A percentile compares a stretch with the other conserved stretches of the same genome.
These are phyloP conservation scores for Labeo catla DNA, from an alignment of 2,113 vertebrate genomes.

Conservation along the genomic window DNA sequence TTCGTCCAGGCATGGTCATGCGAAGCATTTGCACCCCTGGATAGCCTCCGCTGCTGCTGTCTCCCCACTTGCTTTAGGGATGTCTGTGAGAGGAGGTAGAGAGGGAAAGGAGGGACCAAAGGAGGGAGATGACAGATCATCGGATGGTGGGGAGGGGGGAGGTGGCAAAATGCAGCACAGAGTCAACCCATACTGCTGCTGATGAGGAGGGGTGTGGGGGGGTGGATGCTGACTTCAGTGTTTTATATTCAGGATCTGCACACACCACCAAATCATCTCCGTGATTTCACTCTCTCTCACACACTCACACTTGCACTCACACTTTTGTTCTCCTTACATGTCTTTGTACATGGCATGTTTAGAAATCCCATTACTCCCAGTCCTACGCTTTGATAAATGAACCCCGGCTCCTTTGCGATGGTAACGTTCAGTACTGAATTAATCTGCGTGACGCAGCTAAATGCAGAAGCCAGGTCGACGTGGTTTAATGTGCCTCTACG, in stretches of 20 bases:
- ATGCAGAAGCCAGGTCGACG: background rate
- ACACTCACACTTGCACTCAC: too few relatives aligned
- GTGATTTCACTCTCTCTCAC: background rate
- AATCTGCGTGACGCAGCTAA: slow-evolving; percentile 12
- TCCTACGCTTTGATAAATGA: background rate
- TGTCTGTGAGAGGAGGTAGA: slow-evolving; percentile 33
- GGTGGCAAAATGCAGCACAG: slow-evolving; percentile 68
- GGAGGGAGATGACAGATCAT: slow-evolving; percentile 33
- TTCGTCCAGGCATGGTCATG: slow-evolving; percentile 37
- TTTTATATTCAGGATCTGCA: slow-evolving; percentile 60
- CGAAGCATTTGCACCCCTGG: slow-evolving; percentile 43
- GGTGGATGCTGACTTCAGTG: slow-evolving; percentile 62
- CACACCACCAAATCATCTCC: slow-evolving; percentile 46
- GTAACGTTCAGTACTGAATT: background rate
- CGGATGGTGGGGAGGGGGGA: slow-evolving; percentile 9
- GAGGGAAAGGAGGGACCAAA: slow-evolving; percentile 20
- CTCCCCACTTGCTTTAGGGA: slow-evolving; percentile 37
- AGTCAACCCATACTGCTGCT: slow-evolving; percentile 65
- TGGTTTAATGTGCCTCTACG: background rate
- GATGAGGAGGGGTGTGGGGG: slow-evolving; percentile 58
- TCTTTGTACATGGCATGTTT: background rate
- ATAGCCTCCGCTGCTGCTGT: slow-evolving; percentile 55
- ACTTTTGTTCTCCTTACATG: background rate
- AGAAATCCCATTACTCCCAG: background rate
- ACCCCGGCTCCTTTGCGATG: slow-evolving; percentile 11